Percentiles rank a stretch among this genome's conserved stretches.
phyloP scores from a whole-genome alignment of 2,113 vertebrate genomes.

The Gadus chalcogrammus region DNA sequence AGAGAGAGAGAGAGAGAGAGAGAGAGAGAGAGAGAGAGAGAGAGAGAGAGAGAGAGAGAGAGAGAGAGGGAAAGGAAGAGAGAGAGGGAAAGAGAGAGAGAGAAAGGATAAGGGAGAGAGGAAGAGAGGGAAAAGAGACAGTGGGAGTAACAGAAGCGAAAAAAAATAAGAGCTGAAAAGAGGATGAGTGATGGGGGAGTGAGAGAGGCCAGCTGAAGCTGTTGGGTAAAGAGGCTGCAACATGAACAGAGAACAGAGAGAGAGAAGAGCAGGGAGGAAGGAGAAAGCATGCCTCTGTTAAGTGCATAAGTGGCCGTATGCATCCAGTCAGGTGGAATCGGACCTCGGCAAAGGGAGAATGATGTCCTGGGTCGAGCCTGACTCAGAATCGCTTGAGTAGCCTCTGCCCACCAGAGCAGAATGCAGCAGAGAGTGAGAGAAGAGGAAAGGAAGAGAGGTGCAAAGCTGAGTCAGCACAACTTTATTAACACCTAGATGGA shows the following conservation, averaged over 20 bases:
- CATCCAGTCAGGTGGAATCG: conserved; percentile 71
- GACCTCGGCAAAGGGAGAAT: conserved; percentile 61
- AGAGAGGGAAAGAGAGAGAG: conserved; percentile 42
- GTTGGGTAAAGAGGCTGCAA: conserved; percentile 45
- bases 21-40: conserved; percentile 52
- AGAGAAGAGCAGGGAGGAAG: background rate
- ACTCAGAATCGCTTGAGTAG: conserved; percentile 69
- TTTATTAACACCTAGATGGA: background rate
- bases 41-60: conserved; percentile 45
- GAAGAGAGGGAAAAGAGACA: conserved; percentile 17
- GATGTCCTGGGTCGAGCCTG: conserved; percentile 60
- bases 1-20: conserved; percentile 35
- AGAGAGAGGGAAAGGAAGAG: too few relatives aligned
- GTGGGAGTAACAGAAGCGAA: conserved; percentile 44
- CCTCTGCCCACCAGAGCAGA: conserved; percentile 61
- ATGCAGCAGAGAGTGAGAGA: conserved; percentile 32
- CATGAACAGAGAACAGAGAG: conserved; percentile 21
- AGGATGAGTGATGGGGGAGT: conserved; percentile 52
- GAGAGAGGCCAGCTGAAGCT: conserved; percentile 47
- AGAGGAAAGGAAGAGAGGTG: conserved; percentile 11
- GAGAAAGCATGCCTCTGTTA: conserved; percentile 54
- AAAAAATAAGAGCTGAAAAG: conserved; percentile 48
- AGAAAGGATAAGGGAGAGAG: too few relatives aligned
- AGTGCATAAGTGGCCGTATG: conserved; percentile 70
- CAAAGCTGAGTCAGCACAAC: conserved; percentile 56